These are phyloP conservation scores for Plusia festucae DNA, from an alignment of 2,888 invertebrate species.

Conservation along the genomic window DNA sequence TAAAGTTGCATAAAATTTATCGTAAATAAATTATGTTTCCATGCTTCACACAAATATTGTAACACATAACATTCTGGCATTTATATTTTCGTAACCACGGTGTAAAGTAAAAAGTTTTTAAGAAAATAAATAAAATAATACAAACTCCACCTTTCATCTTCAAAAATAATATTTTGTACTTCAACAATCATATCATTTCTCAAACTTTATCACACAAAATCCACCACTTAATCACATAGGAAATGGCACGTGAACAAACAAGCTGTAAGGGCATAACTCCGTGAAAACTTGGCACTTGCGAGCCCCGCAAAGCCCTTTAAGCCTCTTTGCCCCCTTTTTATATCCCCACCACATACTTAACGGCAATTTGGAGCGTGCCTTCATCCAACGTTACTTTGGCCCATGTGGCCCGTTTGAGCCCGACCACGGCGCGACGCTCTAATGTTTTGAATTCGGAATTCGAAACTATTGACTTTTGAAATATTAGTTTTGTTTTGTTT, in stretches of 20 bases:
- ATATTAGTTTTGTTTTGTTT: slow-evolving; percentile 60
- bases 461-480: slow-evolving; percentile 60
- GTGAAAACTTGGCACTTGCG: slow-evolving; percentile 76
- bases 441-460: slow-evolving; percentile 54
- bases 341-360: slow-evolving; percentile 85
- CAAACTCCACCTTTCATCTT: background rate
- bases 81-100: background rate
- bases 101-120: background rate
- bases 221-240: slow-evolving; percentile 80
- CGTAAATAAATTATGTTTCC: background rate
- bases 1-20: slow-evolving; percentile 16
- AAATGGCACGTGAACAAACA: slow-evolving; percentile 80
- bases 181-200: slow-evolving; percentile 44
- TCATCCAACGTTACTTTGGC: slow-evolving; percentile 72
- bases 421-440: slow-evolving; percentile 35
- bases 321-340: slow-evolving; percentile 83
- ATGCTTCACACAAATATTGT: too few relatives aligned
- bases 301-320: slow-evolving; percentile 80
- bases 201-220: slow-evolving; percentile 68
- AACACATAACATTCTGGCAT: background rate
- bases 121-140: background rate
- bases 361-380: slow-evolving; percentile 77
- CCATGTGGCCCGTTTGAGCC: slow-evolving; percentile 55
- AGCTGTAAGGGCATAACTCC: slow-evolving; percentile 76
- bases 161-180: slow-evolving; percentile 32